These are phyloP conservation scores for Ornithoptera alexandrae DNA, from an alignment of 2,888 invertebrate genomes.

Conservation along the genomic window DNA sequence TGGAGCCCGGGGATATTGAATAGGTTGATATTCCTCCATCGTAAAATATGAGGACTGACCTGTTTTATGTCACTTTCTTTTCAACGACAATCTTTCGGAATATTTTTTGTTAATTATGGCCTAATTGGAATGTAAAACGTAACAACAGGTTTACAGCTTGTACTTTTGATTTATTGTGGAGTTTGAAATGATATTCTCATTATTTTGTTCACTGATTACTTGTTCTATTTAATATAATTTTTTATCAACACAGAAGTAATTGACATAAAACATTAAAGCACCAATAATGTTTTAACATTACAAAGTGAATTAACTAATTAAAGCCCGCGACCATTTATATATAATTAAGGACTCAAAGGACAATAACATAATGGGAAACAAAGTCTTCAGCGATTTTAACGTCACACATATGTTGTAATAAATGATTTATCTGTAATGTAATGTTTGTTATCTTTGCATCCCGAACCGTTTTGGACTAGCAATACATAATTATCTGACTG, in stretches of 20 bases:
- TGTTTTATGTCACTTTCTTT: slow-evolving; percentile 39
- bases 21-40: slow-evolving; percentile 46
- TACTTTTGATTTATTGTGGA: neutral
- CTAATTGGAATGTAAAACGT: slow-evolving; percentile 1
- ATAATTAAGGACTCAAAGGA: too few species aligned
- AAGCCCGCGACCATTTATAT: too few species aligned
- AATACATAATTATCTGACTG: too few species aligned
- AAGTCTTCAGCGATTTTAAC: too few species aligned
- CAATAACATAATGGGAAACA: too few species aligned
- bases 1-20: slow-evolving; percentile 54
- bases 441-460: neutral
- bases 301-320: too few species aligned
- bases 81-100: slow-evolving; percentile 43
- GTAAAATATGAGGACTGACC: slow-evolving; percentile 45
- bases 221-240: neutral
- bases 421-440: neutral
- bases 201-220: neutral
- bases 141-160: neutral
- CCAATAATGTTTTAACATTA: too few species aligned
- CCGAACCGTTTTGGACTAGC: too few species aligned
- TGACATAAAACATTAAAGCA: too few species aligned
- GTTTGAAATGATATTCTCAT: neutral
- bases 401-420: neutral
- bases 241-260: too few species aligned
- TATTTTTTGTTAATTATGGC: slow-evolving; percentile 18